These are phyloP conservation scores for Rissa tridactyla DNA, from an alignment of 2,113 vertebrate genomes.

Conservation along the genomic window DNA sequence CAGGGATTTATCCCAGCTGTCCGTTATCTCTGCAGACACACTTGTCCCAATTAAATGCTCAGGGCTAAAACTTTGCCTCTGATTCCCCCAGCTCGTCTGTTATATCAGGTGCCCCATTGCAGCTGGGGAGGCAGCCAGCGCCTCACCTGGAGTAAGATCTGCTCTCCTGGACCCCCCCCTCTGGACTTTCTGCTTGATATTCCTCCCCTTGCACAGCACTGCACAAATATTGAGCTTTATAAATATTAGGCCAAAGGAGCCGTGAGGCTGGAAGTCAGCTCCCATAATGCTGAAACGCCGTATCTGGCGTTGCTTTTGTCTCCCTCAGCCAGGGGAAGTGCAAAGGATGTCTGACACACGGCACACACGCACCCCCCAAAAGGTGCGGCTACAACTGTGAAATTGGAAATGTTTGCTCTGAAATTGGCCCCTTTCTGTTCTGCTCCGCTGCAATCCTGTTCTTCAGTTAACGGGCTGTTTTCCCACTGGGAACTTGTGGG, in stretches of 20 bases:
- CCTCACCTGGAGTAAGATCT: background rate
- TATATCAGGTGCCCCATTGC: accelerated
- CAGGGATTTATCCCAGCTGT: background rate
- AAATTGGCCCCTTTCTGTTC: background rate
- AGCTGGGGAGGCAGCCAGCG: background rate
- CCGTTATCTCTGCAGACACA: background rate
- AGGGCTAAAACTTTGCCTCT: background rate
- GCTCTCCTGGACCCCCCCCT: background rate
- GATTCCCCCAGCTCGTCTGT: accelerated
- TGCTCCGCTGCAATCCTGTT: background rate
- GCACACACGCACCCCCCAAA: accelerated
- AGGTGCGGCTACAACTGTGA: accelerated
- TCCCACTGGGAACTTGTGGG: background rate
- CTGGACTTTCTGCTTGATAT: background rate
- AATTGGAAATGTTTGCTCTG: background rate
- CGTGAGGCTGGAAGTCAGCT: background rate
- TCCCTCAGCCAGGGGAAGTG: background rate
- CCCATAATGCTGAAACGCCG: background rate
- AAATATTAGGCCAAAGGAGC: background rate
- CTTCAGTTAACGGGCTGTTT: background rate
- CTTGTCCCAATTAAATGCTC: background rate
- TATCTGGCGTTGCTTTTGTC: background rate
- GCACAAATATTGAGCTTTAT: background rate
- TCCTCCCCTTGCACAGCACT: background rate
- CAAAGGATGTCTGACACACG: background rate